Conservation (phyloP, 2,113 vertebrate genomes). For the Upupa epops region DNA sequence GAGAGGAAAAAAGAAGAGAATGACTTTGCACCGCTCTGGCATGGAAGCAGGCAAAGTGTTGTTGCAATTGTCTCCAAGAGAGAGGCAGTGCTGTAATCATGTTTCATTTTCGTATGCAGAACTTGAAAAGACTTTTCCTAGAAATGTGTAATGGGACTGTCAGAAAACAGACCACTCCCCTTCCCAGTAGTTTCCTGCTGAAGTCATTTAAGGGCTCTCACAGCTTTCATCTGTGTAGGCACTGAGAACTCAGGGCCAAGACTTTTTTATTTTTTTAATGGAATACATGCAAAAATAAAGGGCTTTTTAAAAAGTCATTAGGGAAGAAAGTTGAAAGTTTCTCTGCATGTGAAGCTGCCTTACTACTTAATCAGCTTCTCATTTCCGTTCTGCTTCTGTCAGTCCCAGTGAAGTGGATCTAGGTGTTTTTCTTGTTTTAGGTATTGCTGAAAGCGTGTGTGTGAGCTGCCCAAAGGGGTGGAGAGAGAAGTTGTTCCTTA, state of each 20-base stretch:
- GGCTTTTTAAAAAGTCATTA: background rate
- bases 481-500: conserved; percentile 42
- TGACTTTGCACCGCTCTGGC: background rate
- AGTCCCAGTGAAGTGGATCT: background rate
- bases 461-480: conserved; percentile 34
- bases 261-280: conserved; percentile 19
- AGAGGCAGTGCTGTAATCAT: conserved; percentile 47
- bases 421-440: conserved; percentile 59
- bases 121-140: conserved; percentile 61
- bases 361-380: conserved; percentile 11
- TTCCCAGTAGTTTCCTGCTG: conserved; percentile 63
- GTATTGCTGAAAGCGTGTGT: conserved; percentile 23
- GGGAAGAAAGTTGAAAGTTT: conserved; percentile 27
- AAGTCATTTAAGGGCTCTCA: conserved; percentile 60
- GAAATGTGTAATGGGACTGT: conserved; percentile 63
- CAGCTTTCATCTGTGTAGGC: conserved; percentile 56
- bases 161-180: conserved; percentile 65
- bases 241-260: conserved; percentile 11
- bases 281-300: conserved; percentile 13
- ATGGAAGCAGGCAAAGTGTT: conserved; percentile 4
- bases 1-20: background rate
- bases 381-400: conserved; percentile 11
- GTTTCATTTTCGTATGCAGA: conserved; percentile 8
- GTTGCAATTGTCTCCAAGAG: conserved; percentile 37
- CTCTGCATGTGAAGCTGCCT: background rate